These are phyloP conservation scores for Xiphorhynchus erythropygius DNA, from an alignment of 2,797 vertebrate species.

Conservation along the genomic window DNA sequence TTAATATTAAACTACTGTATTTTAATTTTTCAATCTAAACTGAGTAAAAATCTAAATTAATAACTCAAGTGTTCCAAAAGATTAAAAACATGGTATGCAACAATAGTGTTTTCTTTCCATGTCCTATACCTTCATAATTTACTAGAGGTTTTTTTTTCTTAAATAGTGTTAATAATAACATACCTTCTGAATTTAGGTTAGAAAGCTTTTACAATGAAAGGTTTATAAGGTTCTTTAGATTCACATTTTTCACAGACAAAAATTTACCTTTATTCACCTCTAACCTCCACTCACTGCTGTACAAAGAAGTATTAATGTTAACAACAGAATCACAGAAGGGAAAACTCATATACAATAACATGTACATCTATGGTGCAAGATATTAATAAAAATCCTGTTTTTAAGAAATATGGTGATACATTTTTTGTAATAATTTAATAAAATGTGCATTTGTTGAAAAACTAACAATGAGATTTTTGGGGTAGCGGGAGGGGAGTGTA, in stretches of 20 bases:
- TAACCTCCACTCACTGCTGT: not conserved
- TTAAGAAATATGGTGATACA: not conserved
- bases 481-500: fast-evolving
- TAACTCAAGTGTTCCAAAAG: not conserved
- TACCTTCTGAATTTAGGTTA: not conserved
- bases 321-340: fast-evolving
- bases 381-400: not conserved
- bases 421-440: not conserved
- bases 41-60: not conserved
- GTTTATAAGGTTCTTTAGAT: not conserved
- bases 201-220: not conserved
- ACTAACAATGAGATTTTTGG: not conserved
- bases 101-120: not conserved
- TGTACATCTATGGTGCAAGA: not conserved
- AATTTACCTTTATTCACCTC: not conserved
- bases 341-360: not conserved
- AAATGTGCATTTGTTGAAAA: not conserved
- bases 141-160: not conserved
- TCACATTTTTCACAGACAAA: not conserved
- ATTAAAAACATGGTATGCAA: not conserved
- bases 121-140: fast-evolving
- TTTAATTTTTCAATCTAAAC: not conserved
- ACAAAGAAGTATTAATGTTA: not conserved
- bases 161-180: not conserved
- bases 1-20: not conserved